phyloP scores from a whole-genome alignment of 2,888 invertebrate genomes.

The Strigamia crassipes region DNA sequence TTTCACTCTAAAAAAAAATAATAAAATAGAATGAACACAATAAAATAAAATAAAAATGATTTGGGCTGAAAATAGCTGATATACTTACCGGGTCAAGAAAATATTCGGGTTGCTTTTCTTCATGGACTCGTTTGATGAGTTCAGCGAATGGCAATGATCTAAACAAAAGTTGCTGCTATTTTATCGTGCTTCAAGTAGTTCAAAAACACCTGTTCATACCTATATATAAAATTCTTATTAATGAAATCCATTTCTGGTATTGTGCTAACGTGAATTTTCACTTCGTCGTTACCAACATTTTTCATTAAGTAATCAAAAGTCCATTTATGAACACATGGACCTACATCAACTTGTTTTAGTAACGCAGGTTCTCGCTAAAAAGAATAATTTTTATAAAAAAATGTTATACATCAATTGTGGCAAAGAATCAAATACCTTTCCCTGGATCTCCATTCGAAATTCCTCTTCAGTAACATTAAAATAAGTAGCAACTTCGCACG shows the following conservation, averaged over 20 bases:
- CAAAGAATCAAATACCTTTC: not conserved
- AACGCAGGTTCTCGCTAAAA: slow-evolving; percentile 58
- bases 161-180: slow-evolving; percentile 19
- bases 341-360: slow-evolving; percentile 60
- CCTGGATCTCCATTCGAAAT: not conserved
- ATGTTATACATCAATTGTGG: not conserved
- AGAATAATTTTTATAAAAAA: not conserved
- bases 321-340: slow-evolving; percentile 61
- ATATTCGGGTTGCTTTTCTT: slow-evolving; percentile 55
- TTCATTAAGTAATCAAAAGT: slow-evolving; percentile 60
- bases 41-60: not conserved
- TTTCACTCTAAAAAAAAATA: slow-evolving; percentile 46
- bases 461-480: not conserved
- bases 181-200: not conserved
- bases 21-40: too few relatives aligned
- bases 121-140: slow-evolving; percentile 58
- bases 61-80: not conserved
- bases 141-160: slow-evolving; percentile 61
- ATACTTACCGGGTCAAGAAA: slow-evolving; percentile 54
- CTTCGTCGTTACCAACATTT: slow-evolving; percentile 57
- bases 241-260: slow-evolving; percentile 62
- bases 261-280: slow-evolving; percentile 62
- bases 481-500: not conserved
- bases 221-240: slow-evolving; percentile 63
- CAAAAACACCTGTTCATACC: slow-evolving; percentile 53